Percentiles rank a stretch among this genome's conserved stretches.
Evolutionary conservation across 2,113 vertebrate species (phyloP).

Genomic region (Oxygymnocypris stewartii): DNA sequence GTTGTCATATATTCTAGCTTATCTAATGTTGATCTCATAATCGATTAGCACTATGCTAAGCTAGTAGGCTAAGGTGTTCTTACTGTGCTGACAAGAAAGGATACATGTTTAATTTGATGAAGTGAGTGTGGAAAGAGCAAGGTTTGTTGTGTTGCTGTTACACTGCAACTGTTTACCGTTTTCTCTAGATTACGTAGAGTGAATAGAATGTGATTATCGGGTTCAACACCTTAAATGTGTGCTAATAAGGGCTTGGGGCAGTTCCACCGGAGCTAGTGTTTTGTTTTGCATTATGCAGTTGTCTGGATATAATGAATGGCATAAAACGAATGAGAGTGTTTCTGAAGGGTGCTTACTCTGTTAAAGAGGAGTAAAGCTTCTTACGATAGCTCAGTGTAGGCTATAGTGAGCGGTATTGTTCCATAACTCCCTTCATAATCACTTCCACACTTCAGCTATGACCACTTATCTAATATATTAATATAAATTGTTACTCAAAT

Average conservation of each 20-base stretch:
- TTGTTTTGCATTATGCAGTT: neutral
- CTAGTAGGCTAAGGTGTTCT: too few species aligned
- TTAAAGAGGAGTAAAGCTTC: conserved; percentile 81
- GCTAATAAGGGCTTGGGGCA: neutral
- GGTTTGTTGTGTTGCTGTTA: too few species aligned
- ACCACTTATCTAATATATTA: neutral
- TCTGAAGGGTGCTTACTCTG: neutral
- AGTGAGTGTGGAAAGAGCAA: too few species aligned
- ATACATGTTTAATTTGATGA: too few species aligned
- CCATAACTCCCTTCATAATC: conserved; percentile 18
- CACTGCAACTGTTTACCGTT: too few species aligned
- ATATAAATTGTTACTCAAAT: neutral
- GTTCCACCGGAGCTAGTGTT: neutral
- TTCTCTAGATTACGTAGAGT: too few species aligned
- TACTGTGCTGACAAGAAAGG: too few species aligned
- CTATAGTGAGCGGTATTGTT: conserved; percentile 78
- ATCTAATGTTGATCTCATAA: too few species aligned
- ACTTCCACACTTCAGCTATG: neutral
- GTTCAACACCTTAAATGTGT: neutral
- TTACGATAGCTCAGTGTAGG: conserved; percentile 85
- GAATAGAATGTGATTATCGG: too few species aligned
- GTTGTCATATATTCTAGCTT: too few species aligned
- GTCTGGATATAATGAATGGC: neutral
- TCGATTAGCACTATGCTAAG: too few species aligned
- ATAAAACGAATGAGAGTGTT: neutral